Evolutionary conservation across 2,888 invertebrate species (phyloP), one percentile per base, ranked within the genome.

Genomic region (Cephus runcator): DNA sequence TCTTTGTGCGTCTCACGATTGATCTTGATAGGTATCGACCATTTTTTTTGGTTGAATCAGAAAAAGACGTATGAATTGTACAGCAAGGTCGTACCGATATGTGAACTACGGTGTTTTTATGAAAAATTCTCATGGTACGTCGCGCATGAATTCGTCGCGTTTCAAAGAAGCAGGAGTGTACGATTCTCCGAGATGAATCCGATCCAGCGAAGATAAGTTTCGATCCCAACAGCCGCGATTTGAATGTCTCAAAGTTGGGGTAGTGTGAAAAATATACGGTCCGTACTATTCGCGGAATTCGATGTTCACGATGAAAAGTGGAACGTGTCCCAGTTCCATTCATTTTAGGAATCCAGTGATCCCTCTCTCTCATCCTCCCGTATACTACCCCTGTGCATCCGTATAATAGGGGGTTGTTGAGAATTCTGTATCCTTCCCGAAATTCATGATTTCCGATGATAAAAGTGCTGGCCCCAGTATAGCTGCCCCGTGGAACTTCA

Each of bases 211-310:
- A 78, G 73, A 78, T 78, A 76, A 73, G 35, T 75, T 75, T 34
- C 68, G 9, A 33, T 15, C 31, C 31, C 12, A 71, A 11, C 35
- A 31, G 73, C 69, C 69, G 69, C 75, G 68, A 78, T 78, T 78
- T 78, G 78, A 78, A 78, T 78, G 73, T 73, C 78, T 78, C 35
- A 69, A 73, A 73, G 73, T 73, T 69, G 75, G 40, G 69, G 34
- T n/a, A 68, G 75, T 78, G 78, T 78, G 75, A 78, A 78, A 78
- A 75, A 78, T 75, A 73, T 73, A 35, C 34, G 69, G 69, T 31
- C 34, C 33, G 12, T 12, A 23, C 75, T 31, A 11, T 69, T 56
- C 40, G 34, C 12, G 73, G 73, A 75, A 30, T 40, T 75, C 75
- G 33, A 36, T 12, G 33, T 3, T n/a, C 68, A 30, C 30, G 30